These are phyloP conservation scores for Lanistes nyassanus DNA, from an alignment of 1,140 invertebrate genomes.

Conservation along the genomic window DNA sequence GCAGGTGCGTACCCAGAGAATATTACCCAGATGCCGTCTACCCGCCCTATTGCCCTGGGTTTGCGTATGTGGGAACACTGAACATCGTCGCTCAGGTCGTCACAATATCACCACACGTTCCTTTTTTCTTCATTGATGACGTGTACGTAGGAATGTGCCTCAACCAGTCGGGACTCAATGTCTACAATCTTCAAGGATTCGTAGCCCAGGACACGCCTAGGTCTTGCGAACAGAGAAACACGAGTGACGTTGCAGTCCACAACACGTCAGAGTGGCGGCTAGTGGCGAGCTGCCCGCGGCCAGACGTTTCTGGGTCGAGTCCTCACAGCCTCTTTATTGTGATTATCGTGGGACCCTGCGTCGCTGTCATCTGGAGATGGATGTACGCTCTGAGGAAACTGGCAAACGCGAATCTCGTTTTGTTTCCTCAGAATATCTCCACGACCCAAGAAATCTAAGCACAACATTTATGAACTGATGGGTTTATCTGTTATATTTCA, in stretches of 20 bases:
- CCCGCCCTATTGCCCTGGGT: slow-evolving; percentile 9
- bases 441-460: no score
- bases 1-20: slow-evolving; percentile 2
- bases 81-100: not conserved
- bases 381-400: no score
- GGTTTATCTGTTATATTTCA: no score
- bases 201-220: not conserved
- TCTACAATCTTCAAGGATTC: not conserved
- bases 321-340: no score
- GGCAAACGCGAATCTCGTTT: no score
- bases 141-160: slow-evolving; percentile 11
- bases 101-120: slow-evolving; percentile 1
- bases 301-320: no score
- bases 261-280: not conserved
- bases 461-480: no score
- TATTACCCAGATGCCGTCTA: slow-evolving; percentile 11
- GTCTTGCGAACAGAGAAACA: no score
- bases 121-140: slow-evolving; percentile 21
- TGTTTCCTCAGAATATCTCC: no score
- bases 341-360: no score
- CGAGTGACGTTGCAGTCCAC: not conserved
- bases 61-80: slow-evolving; percentile 5
- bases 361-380: no score
- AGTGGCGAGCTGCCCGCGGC: not conserved
- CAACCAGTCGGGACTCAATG: not conserved